These are phyloP conservation scores for Ophion costatus DNA, from an alignment of 2,888 invertebrate genomes.

Conservation along the genomic window DNA sequence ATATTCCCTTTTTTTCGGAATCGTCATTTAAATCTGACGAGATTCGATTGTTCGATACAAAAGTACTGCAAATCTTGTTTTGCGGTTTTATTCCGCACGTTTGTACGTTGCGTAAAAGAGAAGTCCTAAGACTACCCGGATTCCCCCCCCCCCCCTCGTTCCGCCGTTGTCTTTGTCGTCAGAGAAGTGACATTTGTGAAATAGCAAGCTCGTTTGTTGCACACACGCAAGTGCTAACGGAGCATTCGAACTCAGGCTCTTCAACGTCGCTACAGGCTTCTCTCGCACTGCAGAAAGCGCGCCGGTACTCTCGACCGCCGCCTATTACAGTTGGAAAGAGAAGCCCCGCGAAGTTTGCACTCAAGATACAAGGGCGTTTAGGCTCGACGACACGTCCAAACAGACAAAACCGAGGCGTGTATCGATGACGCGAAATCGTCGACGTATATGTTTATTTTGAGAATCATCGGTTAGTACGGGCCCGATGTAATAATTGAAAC, in stretches of 20 bases:
- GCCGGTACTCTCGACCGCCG: constrained; percentile 45
- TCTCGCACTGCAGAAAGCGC: constrained; percentile 30
- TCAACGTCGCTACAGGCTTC: constrained; percentile 38
- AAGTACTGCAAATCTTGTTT: constrained; percentile 26
- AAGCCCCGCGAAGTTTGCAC: constrained; percentile 37
- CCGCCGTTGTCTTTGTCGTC: constrained; percentile 33
- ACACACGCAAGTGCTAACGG: constrained; percentile 1
- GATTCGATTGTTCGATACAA: constrained; percentile 32
- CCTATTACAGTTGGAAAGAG: constrained; percentile 38
- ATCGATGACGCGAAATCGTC: not conserved
- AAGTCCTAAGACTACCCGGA: constrained; percentile 63
- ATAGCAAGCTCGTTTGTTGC: constrained; percentile 54
- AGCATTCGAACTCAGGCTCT: constrained; percentile 14
- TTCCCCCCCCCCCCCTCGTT: not conserved
- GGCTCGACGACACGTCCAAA: constrained; percentile 5
- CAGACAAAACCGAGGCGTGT: not conserved
- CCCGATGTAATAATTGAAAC: too few species aligned
- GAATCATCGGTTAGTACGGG: too few species aligned
- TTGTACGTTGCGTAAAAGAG: constrained; percentile 64
- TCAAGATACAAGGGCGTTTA: constrained; percentile 23
- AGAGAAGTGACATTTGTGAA: constrained; percentile 50
- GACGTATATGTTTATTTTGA: not conserved
- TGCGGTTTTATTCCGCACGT: constrained; percentile 5
- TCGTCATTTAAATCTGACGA: not conserved
- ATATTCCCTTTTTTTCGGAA: not conserved